phyloP scores from a whole-genome alignment of 2,113 vertebrate genomes.

The Prolemur simus region DNA sequence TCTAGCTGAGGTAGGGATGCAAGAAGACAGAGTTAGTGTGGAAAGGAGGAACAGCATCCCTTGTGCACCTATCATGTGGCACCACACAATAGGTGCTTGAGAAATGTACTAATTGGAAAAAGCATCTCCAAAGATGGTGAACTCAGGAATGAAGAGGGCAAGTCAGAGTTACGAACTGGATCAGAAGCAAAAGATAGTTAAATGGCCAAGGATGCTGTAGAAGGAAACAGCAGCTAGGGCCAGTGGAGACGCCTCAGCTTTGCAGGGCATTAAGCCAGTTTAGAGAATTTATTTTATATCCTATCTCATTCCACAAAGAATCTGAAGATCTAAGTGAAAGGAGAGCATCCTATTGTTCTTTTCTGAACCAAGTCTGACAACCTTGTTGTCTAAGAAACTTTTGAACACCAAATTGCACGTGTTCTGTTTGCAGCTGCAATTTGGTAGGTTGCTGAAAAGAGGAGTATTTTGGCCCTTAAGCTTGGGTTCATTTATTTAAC shows the following conservation, averaged over 20 bases:
- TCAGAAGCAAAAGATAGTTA: background rate
- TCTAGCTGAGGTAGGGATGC: background rate
- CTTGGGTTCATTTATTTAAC: background rate
- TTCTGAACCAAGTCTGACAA: background rate
- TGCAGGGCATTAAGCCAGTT: background rate
- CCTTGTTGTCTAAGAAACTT: background rate
- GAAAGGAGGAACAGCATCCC: background rate
- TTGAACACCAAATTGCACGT: background rate
- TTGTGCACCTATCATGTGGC: background rate
- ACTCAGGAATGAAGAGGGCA: background rate
- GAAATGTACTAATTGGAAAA: background rate
- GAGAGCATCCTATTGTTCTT: background rate
- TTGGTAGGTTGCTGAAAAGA: background rate
- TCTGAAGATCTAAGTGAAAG: background rate
- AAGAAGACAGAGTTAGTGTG: background rate
- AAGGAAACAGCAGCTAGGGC: background rate
- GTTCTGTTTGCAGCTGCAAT: background rate
- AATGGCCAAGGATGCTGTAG: background rate
- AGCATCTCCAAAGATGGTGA: background rate
- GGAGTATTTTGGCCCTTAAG: background rate
- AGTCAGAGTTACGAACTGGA: background rate
- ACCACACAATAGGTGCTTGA: background rate
- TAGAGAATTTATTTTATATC: background rate
- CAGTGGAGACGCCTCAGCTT: background rate
- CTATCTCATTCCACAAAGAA: background rate